phyloP scores from a whole-genome alignment of 2,888 invertebrate species.

The Oxytorus armatus region DNA sequence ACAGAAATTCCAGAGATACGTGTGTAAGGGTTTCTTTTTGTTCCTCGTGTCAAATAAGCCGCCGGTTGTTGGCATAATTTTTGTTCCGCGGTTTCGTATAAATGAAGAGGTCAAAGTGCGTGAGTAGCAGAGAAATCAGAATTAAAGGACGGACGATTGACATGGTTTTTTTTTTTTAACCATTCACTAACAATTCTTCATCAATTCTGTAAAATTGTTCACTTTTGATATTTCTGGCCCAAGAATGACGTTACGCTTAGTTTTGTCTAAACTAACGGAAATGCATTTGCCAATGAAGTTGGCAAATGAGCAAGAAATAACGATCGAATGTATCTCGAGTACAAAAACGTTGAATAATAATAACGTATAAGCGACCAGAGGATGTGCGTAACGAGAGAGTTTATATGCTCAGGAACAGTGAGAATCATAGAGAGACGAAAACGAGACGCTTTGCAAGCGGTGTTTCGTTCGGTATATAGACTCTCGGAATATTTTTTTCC shows the following conservation, averaged over 20 bases:
- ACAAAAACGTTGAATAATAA: constrained; percentile 43
- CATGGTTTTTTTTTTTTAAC: too few relatives aligned
- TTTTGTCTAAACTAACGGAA: background rate
- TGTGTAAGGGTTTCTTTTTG: background rate
- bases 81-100: background rate
- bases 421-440: constrained; percentile 46
- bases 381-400: constrained; percentile 47
- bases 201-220: too few relatives aligned
- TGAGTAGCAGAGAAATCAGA: constrained; percentile 2
- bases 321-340: constrained; percentile 9
- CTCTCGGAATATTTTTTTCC: constrained; percentile 49
- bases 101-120: background rate
- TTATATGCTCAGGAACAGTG: constrained; percentile 51
- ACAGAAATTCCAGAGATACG: constrained; percentile 6
- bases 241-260: background rate
- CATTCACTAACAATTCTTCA: too few relatives aligned
- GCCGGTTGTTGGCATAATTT: background rate
- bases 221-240: background rate
- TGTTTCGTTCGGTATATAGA: constrained; percentile 29
- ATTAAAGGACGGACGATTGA: background rate
- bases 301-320: background rate
- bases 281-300: background rate
- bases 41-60: background rate
- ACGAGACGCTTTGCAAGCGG: constrained; percentile 38
- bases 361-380: constrained; percentile 15